These are phyloP conservation scores for Eolophus roseicapilla DNA, from an alignment of 2,113 vertebrate species.

Conservation along the genomic window DNA sequence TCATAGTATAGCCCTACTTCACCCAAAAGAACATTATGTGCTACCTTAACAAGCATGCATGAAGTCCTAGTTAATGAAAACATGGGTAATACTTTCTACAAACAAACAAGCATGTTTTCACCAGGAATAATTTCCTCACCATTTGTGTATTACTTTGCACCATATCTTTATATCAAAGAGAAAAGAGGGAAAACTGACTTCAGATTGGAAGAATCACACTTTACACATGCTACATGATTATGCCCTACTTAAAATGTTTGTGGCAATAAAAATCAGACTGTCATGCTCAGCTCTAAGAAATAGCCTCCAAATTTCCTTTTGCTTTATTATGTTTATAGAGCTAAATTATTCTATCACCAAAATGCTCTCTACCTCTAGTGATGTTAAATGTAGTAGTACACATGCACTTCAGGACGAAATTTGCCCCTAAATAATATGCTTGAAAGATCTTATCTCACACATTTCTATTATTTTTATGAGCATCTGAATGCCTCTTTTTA, in stretches of 20 bases:
- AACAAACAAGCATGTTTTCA: neutral
- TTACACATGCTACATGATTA: neutral
- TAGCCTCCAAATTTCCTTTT: neutral
- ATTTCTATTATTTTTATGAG: neutral
- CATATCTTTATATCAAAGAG: neutral
- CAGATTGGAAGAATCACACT: neutral
- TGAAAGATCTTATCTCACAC: neutral
- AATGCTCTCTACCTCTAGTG: neutral
- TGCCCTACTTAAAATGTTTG: neutral
- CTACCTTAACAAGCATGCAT: neutral
- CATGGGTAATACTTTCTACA: neutral
- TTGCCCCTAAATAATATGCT: neutral
- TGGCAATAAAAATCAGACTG: neutral
- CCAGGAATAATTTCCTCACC: neutral
- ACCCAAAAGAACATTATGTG: neutral
- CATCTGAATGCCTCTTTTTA: neutral
- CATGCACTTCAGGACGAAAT: neutral
- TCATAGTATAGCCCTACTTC: neutral
- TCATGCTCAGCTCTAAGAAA: neutral
- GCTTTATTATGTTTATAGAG: neutral
- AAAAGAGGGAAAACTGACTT: neutral
- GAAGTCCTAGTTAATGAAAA: neutral
- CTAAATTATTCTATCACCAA: neutral
- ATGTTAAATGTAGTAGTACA: neutral
- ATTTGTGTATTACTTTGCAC: accelerated